These are phyloP conservation scores for Philonicus albiceps DNA, from an alignment of 2,888 invertebrate genomes.

Conservation along the genomic window DNA sequence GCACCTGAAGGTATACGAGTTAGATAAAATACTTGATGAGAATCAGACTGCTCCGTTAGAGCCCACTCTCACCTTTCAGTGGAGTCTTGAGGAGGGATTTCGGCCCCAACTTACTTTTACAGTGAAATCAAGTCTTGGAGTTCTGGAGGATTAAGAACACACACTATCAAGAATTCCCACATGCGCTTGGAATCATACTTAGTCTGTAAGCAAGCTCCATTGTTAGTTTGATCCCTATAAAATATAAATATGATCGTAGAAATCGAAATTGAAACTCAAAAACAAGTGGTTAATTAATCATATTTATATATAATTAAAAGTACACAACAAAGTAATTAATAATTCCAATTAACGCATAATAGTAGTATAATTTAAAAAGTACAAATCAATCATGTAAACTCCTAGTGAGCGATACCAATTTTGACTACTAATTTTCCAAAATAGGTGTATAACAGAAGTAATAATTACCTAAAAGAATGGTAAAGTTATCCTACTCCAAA, in stretches of 20 bases:
- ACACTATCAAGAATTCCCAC: neutral
- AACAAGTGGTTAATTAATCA: no score
- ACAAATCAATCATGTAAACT: no score
- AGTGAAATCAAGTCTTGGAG: slow-evolving; percentile 60
- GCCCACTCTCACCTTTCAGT: neutral
- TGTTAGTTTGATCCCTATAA: neutral
- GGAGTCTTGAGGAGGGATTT: neutral
- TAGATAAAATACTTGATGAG: slow-evolving; percentile 31
- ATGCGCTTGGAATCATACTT: neutral
- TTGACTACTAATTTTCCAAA: no score
- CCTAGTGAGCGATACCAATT: no score
- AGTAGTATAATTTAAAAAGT: no score
- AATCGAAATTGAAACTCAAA: no score
- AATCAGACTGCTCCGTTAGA: neutral
- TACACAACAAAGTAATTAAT: no score
- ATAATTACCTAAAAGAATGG: no score
- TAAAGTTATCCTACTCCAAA: no score
- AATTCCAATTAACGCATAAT: no score
- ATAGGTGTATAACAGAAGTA: no score
- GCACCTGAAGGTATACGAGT: slow-evolving; percentile 58
- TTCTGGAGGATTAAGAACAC: slow-evolving; percentile 52
- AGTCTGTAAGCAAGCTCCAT: neutral
- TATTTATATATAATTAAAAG: no score
- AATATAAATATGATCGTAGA: neutral
- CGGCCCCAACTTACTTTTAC: slow-evolving; percentile 54